Evolutionary conservation across 2,888 invertebrate species (phyloP), one percentile per base, ranked within the genome.

Genomic region (Cryptocephalus primarius): DNA sequence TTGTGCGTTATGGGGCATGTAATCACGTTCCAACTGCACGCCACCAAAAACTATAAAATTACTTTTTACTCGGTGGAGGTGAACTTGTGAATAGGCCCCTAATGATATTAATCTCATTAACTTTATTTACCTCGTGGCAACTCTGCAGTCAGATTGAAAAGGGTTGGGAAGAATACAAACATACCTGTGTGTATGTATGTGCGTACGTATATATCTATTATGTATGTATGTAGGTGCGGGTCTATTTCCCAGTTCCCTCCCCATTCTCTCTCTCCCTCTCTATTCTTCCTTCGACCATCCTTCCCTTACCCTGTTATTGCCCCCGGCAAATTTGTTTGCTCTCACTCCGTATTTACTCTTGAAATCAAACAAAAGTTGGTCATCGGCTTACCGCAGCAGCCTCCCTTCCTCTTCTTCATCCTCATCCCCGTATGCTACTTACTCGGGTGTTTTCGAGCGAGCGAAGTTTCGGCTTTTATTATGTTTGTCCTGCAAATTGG

Each of bases 281-380:
- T 22, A 2, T 22, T 22, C 6, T 6, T 6, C 22, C 6, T 6
- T n/a, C 12, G 8, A 32, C 40, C 44, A 36, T 34, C 42, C 47
- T 43, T 45, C 41, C 46, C 43, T 32, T 11, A 39, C 46, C 42
- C 46, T 48, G 43, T 45, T 45, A 51, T 49, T 46, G 49, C 49
- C 48, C 41, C 44, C 33, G 42, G 48, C 46, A 48, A 54, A 54
- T 52, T 49, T 52, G 50, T 54, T 54, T 52, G 52, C 54, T 48
- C 46, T 50, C 42, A 43, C 53, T 50, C 40, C 46, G 47, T 54
- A 54, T 52, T 54, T 52, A 49, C 52, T 54, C 44, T 45, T 43
- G 49, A 52, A 54, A 52, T 54, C 52, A 54, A 54, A 54, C 54
- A 52, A 51, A 54, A 50, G 52, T 50, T 49, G 50, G 49, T 49